Percentiles rank a stretch among this genome's conserved stretches.
phyloP scores from a whole-genome alignment of 2,113 vertebrate species.

The Forbesichthys agassizii region DNA sequence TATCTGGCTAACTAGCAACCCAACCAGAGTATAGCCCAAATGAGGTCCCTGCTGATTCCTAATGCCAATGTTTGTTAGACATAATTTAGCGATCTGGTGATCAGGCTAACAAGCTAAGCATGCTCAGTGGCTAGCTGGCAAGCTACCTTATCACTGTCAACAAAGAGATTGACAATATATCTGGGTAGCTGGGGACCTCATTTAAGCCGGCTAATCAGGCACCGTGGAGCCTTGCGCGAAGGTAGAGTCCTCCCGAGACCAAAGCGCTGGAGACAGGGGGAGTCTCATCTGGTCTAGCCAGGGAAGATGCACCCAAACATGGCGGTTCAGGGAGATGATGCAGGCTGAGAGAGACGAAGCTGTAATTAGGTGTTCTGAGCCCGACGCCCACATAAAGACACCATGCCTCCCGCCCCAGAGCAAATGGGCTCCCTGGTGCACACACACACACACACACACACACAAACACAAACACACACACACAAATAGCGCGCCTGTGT shows the following conservation, averaged over 20 bases:
- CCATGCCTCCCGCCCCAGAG: constrained; percentile 41
- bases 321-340: constrained; percentile 53
- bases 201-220: constrained; percentile 66
- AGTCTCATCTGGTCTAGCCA: constrained; percentile 55
- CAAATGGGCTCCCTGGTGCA: constrained; percentile 44
- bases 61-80: constrained; percentile 40
- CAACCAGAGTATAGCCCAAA: constrained; percentile 40
- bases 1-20: constrained; percentile 47
- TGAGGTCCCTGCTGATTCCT: constrained; percentile 50
- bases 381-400: constrained; percentile 67
- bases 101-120: constrained; percentile 49
- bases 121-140: constrained; percentile 40
- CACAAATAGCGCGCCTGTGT: not conserved
- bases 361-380: constrained; percentile 72
- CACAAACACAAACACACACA: constrained; percentile 13
- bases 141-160: constrained; percentile 47
- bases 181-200: constrained; percentile 62
- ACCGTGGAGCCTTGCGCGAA: constrained; percentile 36
- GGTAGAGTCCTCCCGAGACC: constrained; percentile 63
- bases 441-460: constrained; percentile 23
- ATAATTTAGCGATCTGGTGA: constrained; percentile 44
- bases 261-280: constrained; percentile 30
- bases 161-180: constrained; percentile 59
- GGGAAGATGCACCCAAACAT: constrained; percentile 71
- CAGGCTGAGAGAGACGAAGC: constrained; percentile 51